phyloP scores from a whole-genome alignment of 1,140 invertebrate species.

The Helicorthomorpha holstii region DNA sequence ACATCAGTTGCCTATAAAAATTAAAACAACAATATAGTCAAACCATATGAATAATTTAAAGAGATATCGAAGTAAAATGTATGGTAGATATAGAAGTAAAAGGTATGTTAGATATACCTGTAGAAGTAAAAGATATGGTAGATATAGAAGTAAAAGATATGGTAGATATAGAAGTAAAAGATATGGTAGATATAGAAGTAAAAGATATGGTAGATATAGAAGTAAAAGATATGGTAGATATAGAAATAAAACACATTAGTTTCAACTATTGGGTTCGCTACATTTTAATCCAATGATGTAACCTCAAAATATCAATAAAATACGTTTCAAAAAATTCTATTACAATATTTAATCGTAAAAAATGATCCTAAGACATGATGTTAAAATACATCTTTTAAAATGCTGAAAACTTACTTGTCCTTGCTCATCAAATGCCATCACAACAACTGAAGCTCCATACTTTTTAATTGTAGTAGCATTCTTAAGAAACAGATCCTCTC shows the following conservation, averaged over 20 bases:
- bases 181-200: too few relatives aligned
- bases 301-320: not conserved
- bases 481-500: conserved; percentile 29
- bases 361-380: conserved; percentile 32
- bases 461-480: conserved; percentile 29
- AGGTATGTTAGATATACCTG: too few relatives aligned
- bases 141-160: too few relatives aligned
- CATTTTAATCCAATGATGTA: not conserved
- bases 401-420: conserved; percentile 32
- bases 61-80: not conserved
- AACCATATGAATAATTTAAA: conserved; percentile 3
- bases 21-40: too few relatives aligned
- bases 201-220: too few relatives aligned
- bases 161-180: too few relatives aligned
- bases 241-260: too few relatives aligned
- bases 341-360: conserved; percentile 26
- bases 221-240: too few relatives aligned
- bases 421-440: conserved; percentile 36
- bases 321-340: too few relatives aligned
- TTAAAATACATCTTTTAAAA: conserved; percentile 26
- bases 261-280: too few relatives aligned
- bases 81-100: too few relatives aligned
- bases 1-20: conserved; percentile 33
- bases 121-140: too few relatives aligned
- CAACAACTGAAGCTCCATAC: conserved; percentile 41